Percentiles rank a stretch among this genome's conserved stretches.
Evolutionary conservation across 2,797 vertebrate species (phyloP).

Genomic region (Spizella passerina): DNA sequence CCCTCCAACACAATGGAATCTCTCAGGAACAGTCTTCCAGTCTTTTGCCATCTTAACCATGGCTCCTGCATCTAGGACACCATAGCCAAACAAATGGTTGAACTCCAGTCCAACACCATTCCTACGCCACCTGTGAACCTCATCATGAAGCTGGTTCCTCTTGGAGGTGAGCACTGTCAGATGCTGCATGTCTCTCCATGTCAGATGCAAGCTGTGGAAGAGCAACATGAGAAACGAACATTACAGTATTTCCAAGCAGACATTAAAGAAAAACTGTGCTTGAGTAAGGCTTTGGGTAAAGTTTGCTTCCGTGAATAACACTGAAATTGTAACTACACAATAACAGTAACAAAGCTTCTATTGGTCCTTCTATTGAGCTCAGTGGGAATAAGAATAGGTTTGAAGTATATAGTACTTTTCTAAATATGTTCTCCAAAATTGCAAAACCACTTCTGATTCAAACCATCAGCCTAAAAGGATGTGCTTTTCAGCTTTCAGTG

Average conservation of each 20-base stretch:
- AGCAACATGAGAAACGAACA: neutral
- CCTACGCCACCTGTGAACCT: conserved; percentile 95
- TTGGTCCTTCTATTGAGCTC: neutral
- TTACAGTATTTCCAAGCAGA: neutral
- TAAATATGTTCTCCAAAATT: neutral
- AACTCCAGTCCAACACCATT: conserved; percentile 98
- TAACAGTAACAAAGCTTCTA: neutral
- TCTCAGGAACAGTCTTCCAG: conserved; percentile 96
- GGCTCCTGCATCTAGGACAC: conserved; percentile 94
- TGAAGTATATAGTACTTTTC: neutral
- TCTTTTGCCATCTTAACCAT: conserved; percentile 98
- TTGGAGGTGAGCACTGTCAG: conserved; percentile 97
- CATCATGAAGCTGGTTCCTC: conserved; percentile 97
- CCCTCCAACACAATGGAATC: conserved; percentile 97
- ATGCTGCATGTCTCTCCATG: conserved; percentile 98
- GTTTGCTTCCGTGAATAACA: neutral
- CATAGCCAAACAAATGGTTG: conserved; percentile 97
- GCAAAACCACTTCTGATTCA: neutral
- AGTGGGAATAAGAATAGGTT: neutral
- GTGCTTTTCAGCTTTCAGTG: neutral
- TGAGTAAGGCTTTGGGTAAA: neutral
- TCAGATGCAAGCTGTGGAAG: conserved; percentile 84
- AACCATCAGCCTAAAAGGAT: neutral
- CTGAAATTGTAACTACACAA: neutral
- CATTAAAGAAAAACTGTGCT: neutral